These are phyloP conservation scores for Papilio machaon DNA, from an alignment of 1,140 invertebrate genomes.

Conservation along the genomic window DNA sequence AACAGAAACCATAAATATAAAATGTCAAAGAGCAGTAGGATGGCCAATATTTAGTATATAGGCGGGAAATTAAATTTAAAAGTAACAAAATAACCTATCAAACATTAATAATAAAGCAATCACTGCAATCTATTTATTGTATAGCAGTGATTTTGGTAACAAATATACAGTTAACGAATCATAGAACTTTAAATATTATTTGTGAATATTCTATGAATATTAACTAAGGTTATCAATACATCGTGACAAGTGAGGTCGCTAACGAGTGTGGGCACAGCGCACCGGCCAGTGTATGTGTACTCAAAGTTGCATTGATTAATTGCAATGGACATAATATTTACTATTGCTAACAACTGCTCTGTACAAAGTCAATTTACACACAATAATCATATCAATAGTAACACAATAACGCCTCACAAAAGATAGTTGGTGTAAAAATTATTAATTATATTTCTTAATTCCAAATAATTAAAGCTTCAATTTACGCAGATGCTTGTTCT, in stretches of 20 bases:
- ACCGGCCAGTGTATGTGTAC: neutral
- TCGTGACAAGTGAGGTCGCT: conserved; percentile 26
- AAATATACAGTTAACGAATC: neutral
- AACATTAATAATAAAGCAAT: neutral
- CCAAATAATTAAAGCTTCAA: neutral
- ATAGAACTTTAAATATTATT: conserved; percentile 12
- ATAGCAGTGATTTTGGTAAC: neutral
- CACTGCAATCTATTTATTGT: neutral
- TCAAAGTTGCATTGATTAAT: neutral
- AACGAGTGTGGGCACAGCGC: conserved; percentile 23
- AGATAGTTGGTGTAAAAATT: neutral
- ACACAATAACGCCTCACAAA: neutral
- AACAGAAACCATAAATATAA: neutral
- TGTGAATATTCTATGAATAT: conserved; percentile 35
- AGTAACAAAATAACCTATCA: neutral
- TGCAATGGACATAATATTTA: neutral
- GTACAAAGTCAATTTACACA: neutral
- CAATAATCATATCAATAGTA: neutral
- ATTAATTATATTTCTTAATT: neutral
- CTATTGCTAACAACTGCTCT: neutral
- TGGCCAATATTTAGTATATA: no score
- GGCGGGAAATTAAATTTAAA: no score
- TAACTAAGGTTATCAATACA: conserved; percentile 26
- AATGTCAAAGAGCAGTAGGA: neutral
- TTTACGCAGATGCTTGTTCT: no score